These are phyloP conservation scores for Heteractis magnifica DNA, from an alignment of 92 coral and sea anemone species.

Conservation along the genomic window DNA sequence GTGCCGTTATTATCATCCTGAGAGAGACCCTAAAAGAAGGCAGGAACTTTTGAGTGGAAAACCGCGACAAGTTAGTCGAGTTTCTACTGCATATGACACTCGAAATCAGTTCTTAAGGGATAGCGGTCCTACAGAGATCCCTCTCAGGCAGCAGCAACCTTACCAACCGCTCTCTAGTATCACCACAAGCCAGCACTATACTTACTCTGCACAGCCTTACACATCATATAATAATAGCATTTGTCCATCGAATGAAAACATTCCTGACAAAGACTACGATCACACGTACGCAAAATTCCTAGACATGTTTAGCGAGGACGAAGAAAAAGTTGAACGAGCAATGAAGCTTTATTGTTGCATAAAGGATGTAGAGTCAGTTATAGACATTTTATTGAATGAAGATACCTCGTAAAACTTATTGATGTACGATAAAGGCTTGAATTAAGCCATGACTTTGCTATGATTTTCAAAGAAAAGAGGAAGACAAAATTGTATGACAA, in stretches of 20 bases:
- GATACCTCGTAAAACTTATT: background rate
- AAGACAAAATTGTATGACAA: background rate
- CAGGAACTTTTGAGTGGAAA: constrained; percentile 22
- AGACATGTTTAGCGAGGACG: constrained; percentile 2
- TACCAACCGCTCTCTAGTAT: background rate
- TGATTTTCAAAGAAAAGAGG: background rate
- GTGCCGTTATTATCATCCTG: constrained; percentile 91
- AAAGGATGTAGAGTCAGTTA: background rate
- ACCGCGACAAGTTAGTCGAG: background rate
- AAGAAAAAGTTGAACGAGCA: background rate
- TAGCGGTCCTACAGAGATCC: background rate
- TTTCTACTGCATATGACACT: background rate
- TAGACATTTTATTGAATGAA: background rate
- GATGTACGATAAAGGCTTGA: background rate
- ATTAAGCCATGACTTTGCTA: no score
- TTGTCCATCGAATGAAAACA: background rate
- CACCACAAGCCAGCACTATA: constrained; percentile 4
- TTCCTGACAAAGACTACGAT: background rate
- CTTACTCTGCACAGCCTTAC: constrained; percentile 7
- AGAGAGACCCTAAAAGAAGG: constrained; percentile 64
- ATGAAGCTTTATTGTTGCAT: background rate
- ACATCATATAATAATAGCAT: constrained; percentile 16
- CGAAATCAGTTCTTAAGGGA: background rate
- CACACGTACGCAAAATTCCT: background rate
- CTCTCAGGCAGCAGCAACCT: background rate